A percentile compares a stretch with the other conserved stretches of the same genome.
phyloP scores from a whole-genome alignment of 2,797 vertebrate species.

The Vireo griseus region DNA sequence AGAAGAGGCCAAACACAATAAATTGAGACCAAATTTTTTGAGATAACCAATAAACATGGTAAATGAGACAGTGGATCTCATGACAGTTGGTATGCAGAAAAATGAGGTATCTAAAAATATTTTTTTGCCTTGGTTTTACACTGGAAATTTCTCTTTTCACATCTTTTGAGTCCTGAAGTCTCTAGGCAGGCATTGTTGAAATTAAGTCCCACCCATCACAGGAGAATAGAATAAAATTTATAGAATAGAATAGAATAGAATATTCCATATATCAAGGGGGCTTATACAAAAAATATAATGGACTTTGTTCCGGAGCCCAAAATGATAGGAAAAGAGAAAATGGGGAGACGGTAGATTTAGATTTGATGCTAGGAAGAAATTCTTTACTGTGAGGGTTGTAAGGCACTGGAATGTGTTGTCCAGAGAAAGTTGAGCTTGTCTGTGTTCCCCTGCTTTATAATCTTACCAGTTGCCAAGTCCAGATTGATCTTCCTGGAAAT shows the following conservation, averaged over 20 bases:
- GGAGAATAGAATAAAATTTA: neutral
- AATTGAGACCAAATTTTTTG: neutral
- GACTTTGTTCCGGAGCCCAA: neutral
- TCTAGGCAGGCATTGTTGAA: fast-evolving
- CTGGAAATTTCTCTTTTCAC: neutral
- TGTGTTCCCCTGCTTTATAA: fast-evolving
- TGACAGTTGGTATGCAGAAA: neutral
- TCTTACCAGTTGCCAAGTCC: neutral
- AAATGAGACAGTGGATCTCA: neutral
- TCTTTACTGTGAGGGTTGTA: neutral
- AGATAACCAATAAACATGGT: neutral
- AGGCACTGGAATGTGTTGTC: neutral
- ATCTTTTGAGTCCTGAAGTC: neutral
- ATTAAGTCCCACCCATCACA: neutral
- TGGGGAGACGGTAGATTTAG: neutral
- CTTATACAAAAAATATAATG: fast-evolving
- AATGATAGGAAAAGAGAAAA: neutral
- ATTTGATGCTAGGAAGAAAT: neutral
- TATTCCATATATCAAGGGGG: neutral
- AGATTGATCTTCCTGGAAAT: neutral
- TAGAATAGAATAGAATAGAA: neutral
- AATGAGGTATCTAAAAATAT: fast-evolving
- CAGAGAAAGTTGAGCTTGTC: neutral
- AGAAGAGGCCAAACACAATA: neutral
- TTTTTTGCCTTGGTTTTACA: neutral